Evolutionary conservation across 2,113 vertebrate species (phyloP), one percentile per base, ranked within the genome.

Genomic region (Panurus biarmicus): DNA sequence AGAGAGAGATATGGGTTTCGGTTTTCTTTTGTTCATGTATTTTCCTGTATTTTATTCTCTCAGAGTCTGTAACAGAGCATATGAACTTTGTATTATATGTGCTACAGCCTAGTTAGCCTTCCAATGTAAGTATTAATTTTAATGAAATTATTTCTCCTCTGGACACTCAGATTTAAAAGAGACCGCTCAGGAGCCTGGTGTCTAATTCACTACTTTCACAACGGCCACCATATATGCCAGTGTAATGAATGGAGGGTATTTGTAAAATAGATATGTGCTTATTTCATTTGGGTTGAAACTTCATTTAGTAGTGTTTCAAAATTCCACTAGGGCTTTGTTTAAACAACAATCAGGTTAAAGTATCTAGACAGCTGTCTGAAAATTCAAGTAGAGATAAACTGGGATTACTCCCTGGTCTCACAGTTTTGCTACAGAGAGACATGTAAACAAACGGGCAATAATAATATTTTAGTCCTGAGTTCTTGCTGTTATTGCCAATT

Each of bases 21-120:
- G 2, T 12, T 45, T 69, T 47, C 28, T 51, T 67, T 76, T 53
- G 1, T 1, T 64, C 42, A n/a, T 12, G 2, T 40, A 3, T 7
- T 45, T 25, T 69, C 15, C 67, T 9, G 1, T 24, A 6, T 35
- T 44, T 31, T 44, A 36, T 25, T 1, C 5, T 35, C 19, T 25
- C 9, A 44, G 57, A 79, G 3, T 3, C 20, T 61, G 9, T 53
- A 54, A 56, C 0, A 5, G 12, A 61, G 1, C 8, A 11, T 20
- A 40, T 23, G 9, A 48, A 35, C 5, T 60, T 60, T 14, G 4
- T 14, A 35, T 38, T 35, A 6, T 33, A 5, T 2, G 0, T 64
- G 5, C 11, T 35, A 51, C 28, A 53, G 10, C 26, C 11, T n/a
- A 25, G 29, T 40, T 50, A 53, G 1, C 20, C 9, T 85, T 87